Conservation (phyloP, 2,113 vertebrate species). For the Bos taurus region DNA sequence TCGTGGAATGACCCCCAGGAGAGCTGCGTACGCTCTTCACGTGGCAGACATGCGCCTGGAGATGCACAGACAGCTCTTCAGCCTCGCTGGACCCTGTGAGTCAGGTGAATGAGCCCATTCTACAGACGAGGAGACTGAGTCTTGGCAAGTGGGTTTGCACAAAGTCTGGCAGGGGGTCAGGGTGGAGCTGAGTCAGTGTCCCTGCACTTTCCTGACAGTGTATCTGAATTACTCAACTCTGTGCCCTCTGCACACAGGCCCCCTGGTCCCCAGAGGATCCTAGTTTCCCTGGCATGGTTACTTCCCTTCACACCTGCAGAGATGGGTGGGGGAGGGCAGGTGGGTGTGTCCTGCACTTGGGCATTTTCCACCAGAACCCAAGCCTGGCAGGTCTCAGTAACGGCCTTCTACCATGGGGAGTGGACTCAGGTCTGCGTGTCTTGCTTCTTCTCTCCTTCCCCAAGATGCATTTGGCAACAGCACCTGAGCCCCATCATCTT, state of each 20-base stretch:
- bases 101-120: neutral
- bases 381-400: neutral
- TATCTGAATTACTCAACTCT: neutral
- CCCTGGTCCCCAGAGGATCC: neutral
- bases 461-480: constrained; percentile 47
- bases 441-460: constrained; percentile 6
- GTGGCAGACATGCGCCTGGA: rapidly evolving
- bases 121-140: neutral
- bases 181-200: neutral
- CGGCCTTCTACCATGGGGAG: neutral
- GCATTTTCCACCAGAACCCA: neutral
- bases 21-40: neutral
- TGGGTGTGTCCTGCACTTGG: too few species aligned
- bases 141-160: neutral
- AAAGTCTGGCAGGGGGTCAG: neutral
- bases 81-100: neutral
- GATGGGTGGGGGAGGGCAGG: neutral
- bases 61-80: neutral
- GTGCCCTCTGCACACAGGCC: neutral
- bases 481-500: constrained; percentile 58
- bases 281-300: neutral
- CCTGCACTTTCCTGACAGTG: neutral
- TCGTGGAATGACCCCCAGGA: neutral
- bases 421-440: neutral
- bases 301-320: neutral